These are phyloP conservation scores for Semaprochilodus insignis DNA, from an alignment of 2,797 vertebrate species.

Conservation along the genomic window DNA sequence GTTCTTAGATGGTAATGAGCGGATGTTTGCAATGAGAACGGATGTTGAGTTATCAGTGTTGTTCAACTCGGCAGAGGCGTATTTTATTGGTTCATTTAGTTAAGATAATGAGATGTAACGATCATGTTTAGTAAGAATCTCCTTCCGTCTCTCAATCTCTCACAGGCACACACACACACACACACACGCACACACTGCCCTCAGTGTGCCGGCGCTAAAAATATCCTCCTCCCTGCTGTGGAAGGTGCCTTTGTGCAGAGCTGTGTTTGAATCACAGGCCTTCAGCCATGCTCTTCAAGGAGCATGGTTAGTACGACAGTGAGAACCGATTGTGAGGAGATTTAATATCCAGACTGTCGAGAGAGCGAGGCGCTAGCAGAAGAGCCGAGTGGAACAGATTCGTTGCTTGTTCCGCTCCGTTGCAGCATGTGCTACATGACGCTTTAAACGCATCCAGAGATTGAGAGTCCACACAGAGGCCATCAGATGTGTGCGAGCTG, in stretches of 20 bases:
- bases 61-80: background rate
- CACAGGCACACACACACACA: constrained; percentile 5
- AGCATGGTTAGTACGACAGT: constrained; percentile 40
- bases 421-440: constrained; percentile 41
- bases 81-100: background rate
- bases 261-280: constrained; percentile 42
- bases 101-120: constrained; percentile 27
- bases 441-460: constrained; percentile 46
- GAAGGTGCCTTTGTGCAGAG: constrained; percentile 52
- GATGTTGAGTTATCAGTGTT: background rate
- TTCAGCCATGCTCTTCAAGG: constrained; percentile 40
- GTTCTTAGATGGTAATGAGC: background rate
- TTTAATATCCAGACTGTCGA: constrained; percentile 43
- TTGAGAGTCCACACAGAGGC: constrained; percentile 38
- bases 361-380: constrained; percentile 31
- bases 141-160: background rate
- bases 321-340: constrained; percentile 41
- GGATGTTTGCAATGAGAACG: background rate
- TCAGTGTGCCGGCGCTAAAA: constrained; percentile 40
- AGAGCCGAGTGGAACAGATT: constrained; percentile 38
- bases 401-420: constrained; percentile 37
- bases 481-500: constrained; percentile 27
- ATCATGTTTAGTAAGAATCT: constrained; percentile 12
- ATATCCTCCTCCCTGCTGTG: constrained; percentile 41
- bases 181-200: background rate